Conservation (phyloP, 1,140 invertebrate genomes). For the Papilio machaon region DNA sequence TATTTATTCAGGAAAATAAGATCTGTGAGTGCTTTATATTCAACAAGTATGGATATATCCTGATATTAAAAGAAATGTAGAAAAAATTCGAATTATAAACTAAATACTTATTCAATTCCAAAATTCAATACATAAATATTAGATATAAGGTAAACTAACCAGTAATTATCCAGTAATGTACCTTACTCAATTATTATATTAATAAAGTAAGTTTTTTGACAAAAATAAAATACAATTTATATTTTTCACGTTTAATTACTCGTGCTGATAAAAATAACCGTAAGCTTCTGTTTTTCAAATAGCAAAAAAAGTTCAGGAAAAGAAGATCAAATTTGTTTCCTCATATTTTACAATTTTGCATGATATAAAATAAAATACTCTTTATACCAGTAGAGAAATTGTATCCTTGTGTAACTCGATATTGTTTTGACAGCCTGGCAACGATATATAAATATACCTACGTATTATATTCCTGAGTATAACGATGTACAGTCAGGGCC, state of each 20-base stretch:
- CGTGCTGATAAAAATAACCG: too few relatives aligned
- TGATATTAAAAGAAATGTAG: background rate
- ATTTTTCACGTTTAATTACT: too few relatives aligned
- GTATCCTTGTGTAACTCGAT: background rate
- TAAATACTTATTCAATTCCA: too few relatives aligned
- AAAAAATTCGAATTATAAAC: too few relatives aligned
- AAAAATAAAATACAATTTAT: background rate
- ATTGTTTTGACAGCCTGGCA: background rate
- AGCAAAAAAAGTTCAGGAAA: background rate
- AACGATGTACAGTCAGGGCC: too few relatives aligned
- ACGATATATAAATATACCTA: background rate
- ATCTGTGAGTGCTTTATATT: background rate
- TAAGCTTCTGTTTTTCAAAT: too few relatives aligned
- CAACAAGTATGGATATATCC: background rate
- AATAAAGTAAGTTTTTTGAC: background rate
- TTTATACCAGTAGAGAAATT: background rate
- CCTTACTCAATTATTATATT: background rate
- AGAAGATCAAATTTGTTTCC: background rate
- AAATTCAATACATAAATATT: background rate
- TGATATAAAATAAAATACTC: background rate
- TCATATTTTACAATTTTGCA: background rate
- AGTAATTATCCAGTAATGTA: background rate
- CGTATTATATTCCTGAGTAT: too few relatives aligned
- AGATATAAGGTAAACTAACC: background rate
- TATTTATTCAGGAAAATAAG: constrained; percentile 23